These are phyloP conservation scores for Oscarella lobularis DNA, from an alignment of 37 sponge, comb jelly and placozoan species.

Conservation along the genomic window DNA sequence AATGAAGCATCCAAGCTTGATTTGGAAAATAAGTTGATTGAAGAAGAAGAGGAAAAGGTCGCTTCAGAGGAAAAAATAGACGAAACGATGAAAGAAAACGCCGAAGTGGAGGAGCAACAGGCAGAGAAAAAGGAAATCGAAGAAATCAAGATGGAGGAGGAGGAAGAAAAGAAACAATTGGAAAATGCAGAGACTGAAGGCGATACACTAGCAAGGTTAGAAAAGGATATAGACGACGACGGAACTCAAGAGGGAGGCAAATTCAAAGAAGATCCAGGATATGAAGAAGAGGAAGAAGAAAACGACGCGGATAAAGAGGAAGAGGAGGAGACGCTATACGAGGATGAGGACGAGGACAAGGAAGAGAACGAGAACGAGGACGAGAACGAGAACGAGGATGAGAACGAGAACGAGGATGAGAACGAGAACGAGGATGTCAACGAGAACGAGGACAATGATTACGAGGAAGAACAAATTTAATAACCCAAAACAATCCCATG, in stretches of 20 bases:
- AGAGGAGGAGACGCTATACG: constrained; percentile 4
- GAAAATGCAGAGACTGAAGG: not conserved
- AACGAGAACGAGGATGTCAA: too few relatives aligned
- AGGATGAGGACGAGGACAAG: not conserved
- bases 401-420: too few relatives aligned
- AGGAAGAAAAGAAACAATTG: not conserved
- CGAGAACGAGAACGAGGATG: not conserved
- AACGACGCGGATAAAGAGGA: not conserved
- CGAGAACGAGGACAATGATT: too few relatives aligned
- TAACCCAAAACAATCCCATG: too few relatives aligned
- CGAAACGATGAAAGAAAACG: not conserved
- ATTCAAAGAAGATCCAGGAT: not conserved
- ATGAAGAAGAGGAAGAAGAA: not conserved
- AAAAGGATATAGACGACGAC: not conserved
- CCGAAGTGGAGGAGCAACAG: not conserved
- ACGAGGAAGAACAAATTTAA: too few relatives aligned
- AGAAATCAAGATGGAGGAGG: not conserved
- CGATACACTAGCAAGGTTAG: too few relatives aligned
- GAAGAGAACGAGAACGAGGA: not conserved
- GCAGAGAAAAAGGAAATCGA: not conserved
- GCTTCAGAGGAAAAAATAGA: not conserved
- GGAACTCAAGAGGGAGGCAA: not conserved
- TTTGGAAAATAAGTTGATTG: not conserved
- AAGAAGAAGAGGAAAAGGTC: not conserved
- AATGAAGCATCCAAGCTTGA: not conserved